Percentiles rank a stretch among this genome's conserved stretches.
Evolutionary conservation across 2,797 vertebrate genomes (phyloP).

Genomic region (Moxostoma hubbsi): DNA sequence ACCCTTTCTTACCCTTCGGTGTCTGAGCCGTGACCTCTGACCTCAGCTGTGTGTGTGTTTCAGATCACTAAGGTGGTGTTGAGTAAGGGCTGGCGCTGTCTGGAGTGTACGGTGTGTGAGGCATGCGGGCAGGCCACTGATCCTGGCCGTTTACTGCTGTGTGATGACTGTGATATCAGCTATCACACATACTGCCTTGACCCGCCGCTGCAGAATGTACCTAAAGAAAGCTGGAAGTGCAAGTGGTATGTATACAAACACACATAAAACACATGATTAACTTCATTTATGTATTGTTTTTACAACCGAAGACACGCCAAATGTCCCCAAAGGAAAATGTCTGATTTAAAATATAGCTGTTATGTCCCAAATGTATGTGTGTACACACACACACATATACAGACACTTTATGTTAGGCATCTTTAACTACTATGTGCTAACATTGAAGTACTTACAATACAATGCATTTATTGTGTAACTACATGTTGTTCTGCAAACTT

Average conservation of each 20-base stretch:
- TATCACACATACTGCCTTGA: conserved; percentile 99
- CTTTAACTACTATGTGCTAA: too few relatives aligned
- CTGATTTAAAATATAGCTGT: too few relatives aligned
- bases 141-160: conserved; percentile 93
- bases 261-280: too few relatives aligned
- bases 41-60: conserved; percentile 18
- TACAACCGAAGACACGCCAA: too few relatives aligned
- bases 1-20: not conserved
- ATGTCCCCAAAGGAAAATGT: too few relatives aligned
- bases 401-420: not conserved
- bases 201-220: conserved; percentile 96
- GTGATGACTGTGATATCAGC: conserved; percentile 98
- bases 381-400: conserved; percentile 10
- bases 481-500: too few relatives aligned
- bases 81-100: conserved; percentile 97
- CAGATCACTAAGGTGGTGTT: conserved; percentile 97
- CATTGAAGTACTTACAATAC: too few relatives aligned
- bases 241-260: conserved; percentile 83
- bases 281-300: too few relatives aligned
- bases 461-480: too few relatives aligned
- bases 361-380: too few relatives aligned
- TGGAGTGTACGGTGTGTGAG: conserved; percentile 98
- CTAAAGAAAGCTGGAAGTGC: conserved; percentile 99
- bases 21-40: conserved; percentile 15
- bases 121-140: conserved; percentile 97